These are phyloP conservation scores for Holotrichia oblita DNA, from an alignment of 1,140 invertebrate species.

Conservation along the genomic window DNA sequence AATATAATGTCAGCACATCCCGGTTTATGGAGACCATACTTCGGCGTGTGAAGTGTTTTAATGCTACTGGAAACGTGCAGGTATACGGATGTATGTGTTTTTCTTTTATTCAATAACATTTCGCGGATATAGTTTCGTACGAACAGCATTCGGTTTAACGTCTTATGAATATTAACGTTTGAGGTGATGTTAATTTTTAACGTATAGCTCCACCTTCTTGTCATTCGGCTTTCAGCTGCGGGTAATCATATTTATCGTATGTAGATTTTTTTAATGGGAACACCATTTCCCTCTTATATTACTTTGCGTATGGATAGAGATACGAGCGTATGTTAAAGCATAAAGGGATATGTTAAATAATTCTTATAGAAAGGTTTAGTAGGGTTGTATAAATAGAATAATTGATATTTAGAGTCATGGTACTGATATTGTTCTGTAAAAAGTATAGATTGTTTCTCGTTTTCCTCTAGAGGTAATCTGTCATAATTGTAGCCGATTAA, in stretches of 20 bases:
- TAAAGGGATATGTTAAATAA: too few species aligned
- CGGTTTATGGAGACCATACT: slow-evolving; percentile 5
- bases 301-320: too few species aligned
- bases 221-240: background rate
- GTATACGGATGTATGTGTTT: background rate
- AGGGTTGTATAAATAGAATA: too few species aligned
- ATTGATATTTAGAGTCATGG: too few species aligned
- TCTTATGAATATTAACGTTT: slow-evolving; percentile 8
- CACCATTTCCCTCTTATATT: slow-evolving; percentile 1
- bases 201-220: background rate
- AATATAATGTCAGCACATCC: slow-evolving; percentile 32
- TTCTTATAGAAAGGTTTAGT: too few species aligned
- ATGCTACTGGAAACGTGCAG: slow-evolving; percentile 12
- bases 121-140: background rate
- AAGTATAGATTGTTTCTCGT: too few species aligned
- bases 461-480: too few species aligned
- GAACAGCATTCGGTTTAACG: slow-evolving; percentile 10
- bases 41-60: background rate
- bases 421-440: too few species aligned
- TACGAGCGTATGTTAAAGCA: too few species aligned
- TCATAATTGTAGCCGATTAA: too few species aligned
- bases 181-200: slow-evolving; percentile 13
- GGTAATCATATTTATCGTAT: slow-evolving; percentile 3
- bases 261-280: slow-evolving; percentile 2
- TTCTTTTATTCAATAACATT: slow-evolving; percentile 30